phyloP scores from a whole-genome alignment of 1,140 invertebrate genomes.

The Hormaphis cornu region DNA sequence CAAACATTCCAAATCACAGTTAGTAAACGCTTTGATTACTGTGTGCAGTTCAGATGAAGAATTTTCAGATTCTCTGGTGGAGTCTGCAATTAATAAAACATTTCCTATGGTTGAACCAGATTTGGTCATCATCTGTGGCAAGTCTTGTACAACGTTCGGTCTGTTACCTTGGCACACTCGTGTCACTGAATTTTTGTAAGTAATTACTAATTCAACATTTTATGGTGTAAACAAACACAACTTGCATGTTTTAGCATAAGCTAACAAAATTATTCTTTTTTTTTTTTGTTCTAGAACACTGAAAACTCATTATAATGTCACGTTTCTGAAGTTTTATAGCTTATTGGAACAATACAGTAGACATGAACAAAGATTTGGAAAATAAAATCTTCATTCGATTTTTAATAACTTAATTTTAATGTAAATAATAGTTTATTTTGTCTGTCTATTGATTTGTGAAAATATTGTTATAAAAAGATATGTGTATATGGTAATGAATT shows the following conservation, averaged over 20 bases:
- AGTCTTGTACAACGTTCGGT: constrained; percentile 24
- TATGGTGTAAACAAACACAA: neutral
- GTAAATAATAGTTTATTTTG: constrained; percentile 15
- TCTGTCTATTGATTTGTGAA: neutral
- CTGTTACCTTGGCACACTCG: constrained; percentile 23
- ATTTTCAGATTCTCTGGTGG: constrained; percentile 1
- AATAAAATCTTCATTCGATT: neutral
- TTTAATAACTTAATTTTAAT: neutral
- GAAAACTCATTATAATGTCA: constrained; percentile 5
- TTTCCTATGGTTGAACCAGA: constrained; percentile 10
- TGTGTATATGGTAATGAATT: neutral
- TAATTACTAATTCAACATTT: neutral
- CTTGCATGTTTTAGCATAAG: neutral
- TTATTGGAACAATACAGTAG: constrained; percentile 7
- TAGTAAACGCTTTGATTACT: neutral
- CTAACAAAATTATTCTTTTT: neutral
- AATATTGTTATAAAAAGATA: neutral
- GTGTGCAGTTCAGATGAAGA: neutral
- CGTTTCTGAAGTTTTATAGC: constrained; percentile 8
- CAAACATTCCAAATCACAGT: constrained; percentile 21
- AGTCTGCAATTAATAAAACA: neutral
- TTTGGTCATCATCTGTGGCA: constrained; percentile 9
- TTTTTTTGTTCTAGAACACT: constrained; percentile 8
- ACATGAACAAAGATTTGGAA: constrained; percentile 26
- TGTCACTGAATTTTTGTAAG: constrained; percentile 26